Percentiles rank a stretch among this genome's conserved stretches.
These are phyloP conservation scores for Ceraclea dissimilis DNA, from an alignment of 2,888 invertebrate species.

Conservation along the genomic window DNA sequence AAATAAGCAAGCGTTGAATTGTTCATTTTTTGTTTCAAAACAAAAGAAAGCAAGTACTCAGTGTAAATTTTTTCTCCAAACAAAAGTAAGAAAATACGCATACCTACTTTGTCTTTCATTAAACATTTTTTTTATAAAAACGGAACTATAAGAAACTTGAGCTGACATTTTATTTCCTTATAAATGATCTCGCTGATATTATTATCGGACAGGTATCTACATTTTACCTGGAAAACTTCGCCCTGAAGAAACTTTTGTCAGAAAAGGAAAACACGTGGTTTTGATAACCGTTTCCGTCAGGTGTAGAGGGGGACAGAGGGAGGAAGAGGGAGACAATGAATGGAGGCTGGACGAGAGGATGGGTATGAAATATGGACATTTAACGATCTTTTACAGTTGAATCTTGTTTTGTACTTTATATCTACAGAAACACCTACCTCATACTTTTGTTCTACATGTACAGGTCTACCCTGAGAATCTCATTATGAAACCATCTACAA, in stretches of 20 bases:
- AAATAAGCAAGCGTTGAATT: no score
- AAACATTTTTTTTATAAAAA: neutral
- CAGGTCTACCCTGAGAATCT: no score
- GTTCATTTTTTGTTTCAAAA: no score
- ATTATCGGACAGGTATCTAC: neutral
- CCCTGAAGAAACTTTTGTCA: conserved; percentile 3
- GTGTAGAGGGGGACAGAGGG: neutral
- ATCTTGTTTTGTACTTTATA: neutral
- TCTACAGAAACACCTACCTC: no score
- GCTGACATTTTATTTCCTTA: neutral
- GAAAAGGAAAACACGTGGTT: conserved; percentile 17
- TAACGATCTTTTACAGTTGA: conserved; percentile 16
- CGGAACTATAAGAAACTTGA: neutral
- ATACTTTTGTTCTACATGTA: no score
- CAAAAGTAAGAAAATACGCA: neutral
- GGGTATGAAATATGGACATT: conserved; percentile 20
- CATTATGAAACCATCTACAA: no score
- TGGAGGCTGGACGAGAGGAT: neutral
- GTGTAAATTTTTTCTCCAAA: no score
- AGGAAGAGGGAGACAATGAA: neutral
- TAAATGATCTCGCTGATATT: neutral
- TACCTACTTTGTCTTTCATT: neutral
- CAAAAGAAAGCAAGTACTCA: no score
- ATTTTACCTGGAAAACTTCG: no score
- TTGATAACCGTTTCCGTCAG: conserved; percentile 19